These are phyloP conservation scores for Hartigia nigra DNA, from an alignment of 2,888 invertebrate species.

Conservation along the genomic window DNA sequence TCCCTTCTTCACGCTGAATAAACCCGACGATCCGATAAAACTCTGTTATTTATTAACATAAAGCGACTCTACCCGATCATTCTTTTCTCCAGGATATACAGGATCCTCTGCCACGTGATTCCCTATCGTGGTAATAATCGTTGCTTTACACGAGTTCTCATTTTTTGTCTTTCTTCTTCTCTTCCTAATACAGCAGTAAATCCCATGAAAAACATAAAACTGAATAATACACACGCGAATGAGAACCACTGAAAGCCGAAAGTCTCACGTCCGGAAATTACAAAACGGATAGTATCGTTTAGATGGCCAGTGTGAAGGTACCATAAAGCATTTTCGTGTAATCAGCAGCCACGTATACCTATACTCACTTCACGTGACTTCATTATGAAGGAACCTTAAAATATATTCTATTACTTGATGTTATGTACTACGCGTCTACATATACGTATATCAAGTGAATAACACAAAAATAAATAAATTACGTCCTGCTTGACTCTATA, in stretches of 20 bases:
- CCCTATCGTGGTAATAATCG: neutral
- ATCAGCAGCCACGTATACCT: neutral
- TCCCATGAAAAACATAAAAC: neutral
- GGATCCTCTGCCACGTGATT: neutral
- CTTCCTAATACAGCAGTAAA: no score
- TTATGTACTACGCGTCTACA: neutral
- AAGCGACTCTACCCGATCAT: neutral
- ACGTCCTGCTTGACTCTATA: no score
- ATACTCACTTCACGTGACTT: neutral
- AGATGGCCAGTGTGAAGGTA: neutral
- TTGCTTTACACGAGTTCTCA: neutral
- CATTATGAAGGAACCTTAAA: neutral
- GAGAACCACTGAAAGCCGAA: neutral
- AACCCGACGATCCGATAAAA: conserved; percentile 17
- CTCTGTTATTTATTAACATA: conserved; percentile 12
- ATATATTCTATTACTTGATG: neutral
- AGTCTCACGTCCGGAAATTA: neutral
- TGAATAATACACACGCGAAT: neutral
- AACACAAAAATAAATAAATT: no score
- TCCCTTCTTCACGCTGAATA: conserved; percentile 1
- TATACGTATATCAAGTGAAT: accelerated
- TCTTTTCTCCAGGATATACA: neutral
- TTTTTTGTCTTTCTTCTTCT: neutral
- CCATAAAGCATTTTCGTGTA: neutral
- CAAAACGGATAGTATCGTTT: neutral